Base-by-base conservation (phyloP, 2,113 vertebrate species). In the Pelmatolapia mariae region DNA sequence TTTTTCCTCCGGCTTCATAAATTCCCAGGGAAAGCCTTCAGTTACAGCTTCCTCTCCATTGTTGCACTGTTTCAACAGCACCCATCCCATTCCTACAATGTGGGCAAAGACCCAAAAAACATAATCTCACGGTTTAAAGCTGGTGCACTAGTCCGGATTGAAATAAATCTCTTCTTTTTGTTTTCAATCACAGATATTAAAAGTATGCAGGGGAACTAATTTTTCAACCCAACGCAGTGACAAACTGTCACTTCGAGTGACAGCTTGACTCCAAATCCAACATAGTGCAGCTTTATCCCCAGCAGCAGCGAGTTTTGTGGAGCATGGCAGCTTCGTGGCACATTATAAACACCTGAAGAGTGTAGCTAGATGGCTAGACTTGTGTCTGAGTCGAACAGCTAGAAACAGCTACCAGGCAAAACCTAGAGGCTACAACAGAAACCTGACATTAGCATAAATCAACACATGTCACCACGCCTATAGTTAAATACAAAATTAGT, bases 21-120 rank as follows among this genome's bases (percentile, higher is more conserved):
- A 92, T 86, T 87, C 91, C 85, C 91, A 89, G 83, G 83, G 86
- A 88, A 94, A 86, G 81, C 84, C 56, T 76, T 82, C 86, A 54
- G 78, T 76, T 87, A 71, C 86, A 82, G 87, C 87, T 95, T 96
- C 93, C 95, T 89, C 86, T 85, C 93, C 50, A 94, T 96, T 95
- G 93, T 94, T 94, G 86, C 45, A 84, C 52, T 80, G 59, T 90
- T 91, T 78, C 31, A 91, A 73, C 81, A 93, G 90, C 92, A 93
- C 78, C 93, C 86, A 89, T 81, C 59, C 89, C 53, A 90, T 82
- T 83, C 54, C 57, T 79, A 87, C 84, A 92, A 85, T 88, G 84
- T 89, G 80, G 89, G 90, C 86, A 93, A 89, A 82, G 79, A 50
- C 78, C 85, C 93, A 90, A 86, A 88, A 54, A 43, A 57, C 36